These are phyloP conservation scores for Agapostemon virescens DNA, from an alignment of 2,888 invertebrate species.

Conservation along the genomic window DNA sequence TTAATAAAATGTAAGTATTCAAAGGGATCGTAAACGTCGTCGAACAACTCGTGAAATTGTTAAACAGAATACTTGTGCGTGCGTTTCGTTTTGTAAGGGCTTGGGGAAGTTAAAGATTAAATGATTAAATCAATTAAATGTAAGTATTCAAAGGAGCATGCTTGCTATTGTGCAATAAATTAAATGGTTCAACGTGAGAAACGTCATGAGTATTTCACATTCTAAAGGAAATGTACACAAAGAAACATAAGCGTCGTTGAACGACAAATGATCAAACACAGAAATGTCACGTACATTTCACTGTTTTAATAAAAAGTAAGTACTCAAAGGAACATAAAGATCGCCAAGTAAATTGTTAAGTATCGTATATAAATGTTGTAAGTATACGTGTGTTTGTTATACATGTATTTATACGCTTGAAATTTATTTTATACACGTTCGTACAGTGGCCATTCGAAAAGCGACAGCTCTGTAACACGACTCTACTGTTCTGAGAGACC, in stretches of 20 bases:
- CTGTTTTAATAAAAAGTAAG: background rate
- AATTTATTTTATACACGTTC: slow-evolving; percentile 2
- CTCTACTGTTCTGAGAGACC: background rate
- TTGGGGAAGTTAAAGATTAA: too few relatives aligned
- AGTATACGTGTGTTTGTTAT: background rate
- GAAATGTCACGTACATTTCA: background rate
- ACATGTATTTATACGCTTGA: slow-evolving; percentile 17
- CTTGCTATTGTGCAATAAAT: too few relatives aligned
- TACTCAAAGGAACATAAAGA: slow-evolving; percentile 14
- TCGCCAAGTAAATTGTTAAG: slow-evolving; percentile 5
- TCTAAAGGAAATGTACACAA: background rate
- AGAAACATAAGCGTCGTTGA: background rate
- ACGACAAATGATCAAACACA: background rate
- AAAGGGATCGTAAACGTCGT: too few relatives aligned
- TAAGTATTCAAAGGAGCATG: too few relatives aligned
- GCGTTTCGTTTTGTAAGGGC: too few relatives aligned
- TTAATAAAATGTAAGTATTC: too few relatives aligned
- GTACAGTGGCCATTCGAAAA: background rate
- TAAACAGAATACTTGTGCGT: too few relatives aligned
- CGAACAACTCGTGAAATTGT: too few relatives aligned
- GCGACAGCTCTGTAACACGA: background rate
- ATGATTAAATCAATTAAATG: too few relatives aligned
- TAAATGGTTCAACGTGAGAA: background rate
- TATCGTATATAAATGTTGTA: slow-evolving; percentile 13
- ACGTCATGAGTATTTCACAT: background rate